Percentiles rank a stretch among this genome's conserved stretches.
Evolutionary conservation across 1,140 invertebrate species (phyloP).

Genomic region (Zaprionus lachaisei): DNA sequence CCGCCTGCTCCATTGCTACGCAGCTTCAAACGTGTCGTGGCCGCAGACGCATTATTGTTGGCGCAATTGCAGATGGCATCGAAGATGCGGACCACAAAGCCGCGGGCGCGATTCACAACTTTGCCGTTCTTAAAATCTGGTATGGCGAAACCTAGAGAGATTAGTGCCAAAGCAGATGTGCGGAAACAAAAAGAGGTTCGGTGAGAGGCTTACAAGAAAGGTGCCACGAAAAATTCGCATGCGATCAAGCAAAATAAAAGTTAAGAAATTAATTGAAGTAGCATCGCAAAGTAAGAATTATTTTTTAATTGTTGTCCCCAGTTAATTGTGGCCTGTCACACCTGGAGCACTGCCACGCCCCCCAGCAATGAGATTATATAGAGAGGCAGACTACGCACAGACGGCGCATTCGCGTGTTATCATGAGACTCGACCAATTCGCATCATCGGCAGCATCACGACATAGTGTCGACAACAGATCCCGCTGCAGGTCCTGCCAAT

Average conservation of each 20-base stretch:
- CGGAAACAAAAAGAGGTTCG: conserved; percentile 48
- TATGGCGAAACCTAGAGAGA: conserved; percentile 82
- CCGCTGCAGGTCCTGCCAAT: conserved; percentile 13
- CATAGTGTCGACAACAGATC: neutral
- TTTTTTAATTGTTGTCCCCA: conserved; percentile 22
- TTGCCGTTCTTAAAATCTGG: conserved; percentile 85
- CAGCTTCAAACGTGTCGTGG: conserved; percentile 76
- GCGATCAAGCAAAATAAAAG: conserved; percentile 42
- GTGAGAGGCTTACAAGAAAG: conserved; percentile 53
- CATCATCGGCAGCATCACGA: conserved; percentile 20
- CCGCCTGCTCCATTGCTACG: conserved; percentile 64
- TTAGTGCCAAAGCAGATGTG: conserved; percentile 54
- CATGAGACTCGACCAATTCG: conserved; percentile 22
- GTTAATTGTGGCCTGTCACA: conserved; percentile 43
- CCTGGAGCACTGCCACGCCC: neutral
- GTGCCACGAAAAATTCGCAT: conserved; percentile 48
- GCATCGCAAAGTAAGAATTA: conserved; percentile 6
- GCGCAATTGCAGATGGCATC: conserved; percentile 87
- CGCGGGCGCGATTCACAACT: conserved; percentile 86
- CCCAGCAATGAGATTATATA: conserved; percentile 49
- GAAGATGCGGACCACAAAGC: conserved; percentile 86
- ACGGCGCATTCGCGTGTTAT: conserved; percentile 32
- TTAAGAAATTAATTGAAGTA: conserved; percentile 21
- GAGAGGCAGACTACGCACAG: neutral
- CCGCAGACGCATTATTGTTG: conserved; percentile 86